Evolutionary conservation across 2,888 invertebrate genomes (phyloP).

Genomic region (Andrena flavipes): DNA sequence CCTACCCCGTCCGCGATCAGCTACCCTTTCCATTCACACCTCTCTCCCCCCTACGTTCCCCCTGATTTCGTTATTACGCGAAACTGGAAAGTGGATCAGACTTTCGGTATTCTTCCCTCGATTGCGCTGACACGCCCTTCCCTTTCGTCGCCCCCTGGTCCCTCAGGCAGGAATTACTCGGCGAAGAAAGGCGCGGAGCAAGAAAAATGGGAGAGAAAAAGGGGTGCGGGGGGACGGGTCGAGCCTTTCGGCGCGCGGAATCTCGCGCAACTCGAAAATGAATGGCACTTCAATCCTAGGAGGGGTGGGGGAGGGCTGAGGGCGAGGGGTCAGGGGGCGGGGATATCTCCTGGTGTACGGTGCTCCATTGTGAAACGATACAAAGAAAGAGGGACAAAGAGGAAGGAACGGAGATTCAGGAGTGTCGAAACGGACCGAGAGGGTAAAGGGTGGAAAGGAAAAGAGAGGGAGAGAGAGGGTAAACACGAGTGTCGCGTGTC

Average conservation of each 20-base stretch:
- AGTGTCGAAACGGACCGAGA: slow-evolving; percentile 46
- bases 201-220: slow-evolving; percentile 1
- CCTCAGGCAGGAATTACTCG: slow-evolving; percentile 41
- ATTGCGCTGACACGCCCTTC: slow-evolving; percentile 2
- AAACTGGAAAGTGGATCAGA: not conserved
- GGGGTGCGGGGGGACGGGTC: not conserved
- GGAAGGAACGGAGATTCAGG: slow-evolving; percentile 51
- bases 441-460: slow-evolving; percentile 40
- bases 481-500: slow-evolving; percentile 83
- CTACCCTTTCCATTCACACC: not conserved
- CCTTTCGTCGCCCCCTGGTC: not conserved
- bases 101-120: not conserved
- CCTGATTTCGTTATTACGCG: not conserved
- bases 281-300: slow-evolving; percentile 76
- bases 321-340: slow-evolving; percentile 55
- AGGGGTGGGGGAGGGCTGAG: not conserved
- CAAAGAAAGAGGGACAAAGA: slow-evolving; percentile 73
- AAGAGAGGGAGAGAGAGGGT: slow-evolving; percentile 39
- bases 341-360: slow-evolving; percentile 56
- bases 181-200: slow-evolving; percentile 13
- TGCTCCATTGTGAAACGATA: slow-evolving; percentile 80
- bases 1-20: not conserved
- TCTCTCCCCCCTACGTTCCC: not conserved
- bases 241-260: slow-evolving; percentile 61
- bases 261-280: slow-evolving; percentile 79